Percentiles rank a stretch among this genome's conserved stretches.
phyloP scores from a whole-genome alignment of 2,888 invertebrate genomes.

The Cylindroiulus punctatus region DNA sequence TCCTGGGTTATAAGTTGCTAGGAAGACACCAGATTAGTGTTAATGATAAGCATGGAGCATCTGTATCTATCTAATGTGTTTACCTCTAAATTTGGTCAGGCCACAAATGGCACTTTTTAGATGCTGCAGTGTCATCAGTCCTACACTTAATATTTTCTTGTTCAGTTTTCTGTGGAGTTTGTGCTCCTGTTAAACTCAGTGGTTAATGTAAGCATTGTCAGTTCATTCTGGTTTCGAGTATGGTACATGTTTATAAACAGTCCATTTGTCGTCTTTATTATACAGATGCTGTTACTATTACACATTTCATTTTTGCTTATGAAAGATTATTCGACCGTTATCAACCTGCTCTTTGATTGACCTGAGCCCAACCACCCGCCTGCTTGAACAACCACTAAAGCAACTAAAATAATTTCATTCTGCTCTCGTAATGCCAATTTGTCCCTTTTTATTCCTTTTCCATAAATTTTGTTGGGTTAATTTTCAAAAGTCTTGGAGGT shows the following conservation, averaged over 20 bases:
- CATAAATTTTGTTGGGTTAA: not conserved
- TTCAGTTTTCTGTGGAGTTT: slow-evolving; percentile 4
- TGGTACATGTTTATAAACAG: not conserved
- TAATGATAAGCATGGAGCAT: not conserved
- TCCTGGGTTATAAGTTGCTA: not conserved
- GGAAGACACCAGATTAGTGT: not conserved
- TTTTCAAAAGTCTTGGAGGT: not conserved
- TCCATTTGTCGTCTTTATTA: slow-evolving; percentile 24
- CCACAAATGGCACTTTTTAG: too few species aligned
- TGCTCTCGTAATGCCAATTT: not conserved
- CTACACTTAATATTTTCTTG: not conserved
- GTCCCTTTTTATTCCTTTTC: not conserved
- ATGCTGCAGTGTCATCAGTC: too few species aligned
- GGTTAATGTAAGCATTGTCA: slow-evolving; percentile 21
- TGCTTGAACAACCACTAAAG: slow-evolving; percentile 41
- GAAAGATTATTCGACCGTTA: slow-evolving; percentile 25
- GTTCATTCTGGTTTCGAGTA: not conserved
- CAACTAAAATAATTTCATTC: slow-evolving; percentile 16
- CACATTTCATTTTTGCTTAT: not conserved
- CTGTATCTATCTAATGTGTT: too few species aligned
- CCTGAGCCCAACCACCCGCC: slow-evolving; percentile 38
- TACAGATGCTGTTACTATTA: not conserved
- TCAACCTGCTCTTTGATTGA: slow-evolving; percentile 22
- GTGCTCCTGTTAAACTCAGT: not conserved
- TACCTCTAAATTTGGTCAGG: too few species aligned